Conservation (phyloP, 2,113 vertebrate species). For the Nothocercus julius region DNA sequence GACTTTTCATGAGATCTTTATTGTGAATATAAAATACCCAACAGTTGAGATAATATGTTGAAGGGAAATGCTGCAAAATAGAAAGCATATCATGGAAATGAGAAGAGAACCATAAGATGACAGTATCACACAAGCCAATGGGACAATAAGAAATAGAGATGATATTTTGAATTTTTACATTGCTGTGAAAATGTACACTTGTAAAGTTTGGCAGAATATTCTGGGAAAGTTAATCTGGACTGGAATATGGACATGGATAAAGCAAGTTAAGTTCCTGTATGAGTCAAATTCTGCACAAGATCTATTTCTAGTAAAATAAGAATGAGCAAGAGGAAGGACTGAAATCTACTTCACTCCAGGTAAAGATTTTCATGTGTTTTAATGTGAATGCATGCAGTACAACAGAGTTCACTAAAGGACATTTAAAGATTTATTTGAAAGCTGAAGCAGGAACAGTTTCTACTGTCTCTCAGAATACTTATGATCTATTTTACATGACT, state of each 20-base stretch:
- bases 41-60: not conserved
- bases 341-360: not conserved
- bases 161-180: not conserved
- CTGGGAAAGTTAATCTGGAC: not conserved
- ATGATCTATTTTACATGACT: not conserved
- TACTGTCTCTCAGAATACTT: not conserved
- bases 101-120: not conserved
- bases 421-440: not conserved
- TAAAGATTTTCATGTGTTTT: not conserved
- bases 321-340: not conserved
- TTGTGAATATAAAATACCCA: not conserved
- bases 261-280: not conserved
- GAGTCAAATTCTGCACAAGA: not conserved
- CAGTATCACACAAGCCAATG: not conserved
- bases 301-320: not conserved
- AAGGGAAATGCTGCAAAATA: not conserved
- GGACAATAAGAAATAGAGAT: not conserved
- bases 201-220: not conserved
- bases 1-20: not conserved
- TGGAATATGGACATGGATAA: not conserved
- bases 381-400: not conserved
- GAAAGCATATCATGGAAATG: fast-evolving
- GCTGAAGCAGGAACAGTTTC: not conserved
- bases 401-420: not conserved
- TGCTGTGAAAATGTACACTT: not conserved